A percentile compares a stretch with the other conserved stretches of the same genome.
Conservation (phyloP, 2,113 vertebrate genomes). For the Hippocampus zosterae region DNA sequence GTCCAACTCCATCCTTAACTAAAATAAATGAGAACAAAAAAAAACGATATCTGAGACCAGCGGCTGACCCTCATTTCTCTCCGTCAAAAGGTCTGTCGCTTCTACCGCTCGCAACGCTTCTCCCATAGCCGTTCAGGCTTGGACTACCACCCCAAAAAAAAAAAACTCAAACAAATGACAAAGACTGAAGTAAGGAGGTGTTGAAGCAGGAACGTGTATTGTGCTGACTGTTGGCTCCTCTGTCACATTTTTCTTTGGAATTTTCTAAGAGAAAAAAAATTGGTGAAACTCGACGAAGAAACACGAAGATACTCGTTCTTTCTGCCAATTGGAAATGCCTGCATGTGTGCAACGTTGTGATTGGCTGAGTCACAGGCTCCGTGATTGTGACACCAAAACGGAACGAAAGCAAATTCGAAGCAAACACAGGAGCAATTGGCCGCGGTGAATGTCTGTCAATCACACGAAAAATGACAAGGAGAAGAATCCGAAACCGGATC, state of each 20-base stretch:
- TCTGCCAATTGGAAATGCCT: neutral
- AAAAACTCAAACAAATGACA: constrained; percentile 37
- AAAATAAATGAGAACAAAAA: neutral
- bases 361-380: too few relatives aligned
- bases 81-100: constrained; percentile 26
- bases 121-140: constrained; percentile 9
- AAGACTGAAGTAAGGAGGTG: constrained; percentile 35
- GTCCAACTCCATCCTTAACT: neutral
- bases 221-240: constrained; percentile 16
- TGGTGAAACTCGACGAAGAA: neutral
- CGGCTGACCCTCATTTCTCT: constrained; percentile 18
- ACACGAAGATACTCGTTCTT: neutral
- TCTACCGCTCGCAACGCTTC: neutral
- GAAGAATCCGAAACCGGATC: too few relatives aligned
- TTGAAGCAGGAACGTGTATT: constrained; percentile 28
- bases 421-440: too few relatives aligned
- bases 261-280: constrained; percentile 1
- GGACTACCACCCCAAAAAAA: neutral
- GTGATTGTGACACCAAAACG: too few relatives aligned
- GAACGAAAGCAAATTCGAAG: too few relatives aligned
- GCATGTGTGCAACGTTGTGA: too few relatives aligned
- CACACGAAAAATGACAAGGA: too few relatives aligned
- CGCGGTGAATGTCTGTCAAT: too few relatives aligned
- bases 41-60: neutral
- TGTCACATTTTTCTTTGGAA: constrained; percentile 18